Evolutionary conservation across 1,140 invertebrate species (phyloP).

Genomic region (Papilio polytes): DNA sequence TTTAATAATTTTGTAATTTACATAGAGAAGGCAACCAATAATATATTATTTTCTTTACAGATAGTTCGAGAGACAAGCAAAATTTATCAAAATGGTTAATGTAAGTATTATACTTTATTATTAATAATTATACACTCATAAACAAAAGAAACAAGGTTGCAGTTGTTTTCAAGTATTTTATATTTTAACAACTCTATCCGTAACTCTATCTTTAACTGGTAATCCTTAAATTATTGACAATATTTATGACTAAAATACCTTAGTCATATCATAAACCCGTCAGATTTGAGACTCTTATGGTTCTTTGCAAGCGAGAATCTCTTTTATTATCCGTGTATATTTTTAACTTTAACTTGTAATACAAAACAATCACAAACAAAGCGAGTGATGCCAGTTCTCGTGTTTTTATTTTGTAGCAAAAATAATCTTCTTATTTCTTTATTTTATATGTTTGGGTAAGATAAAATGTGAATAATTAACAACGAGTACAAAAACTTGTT

Average conservation of each 20-base stretch:
- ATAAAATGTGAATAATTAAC: too few relatives aligned
- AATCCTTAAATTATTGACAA: neutral
- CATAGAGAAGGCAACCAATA: neutral
- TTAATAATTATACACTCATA: neutral
- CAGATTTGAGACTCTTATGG: too few relatives aligned
- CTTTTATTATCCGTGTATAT: neutral
- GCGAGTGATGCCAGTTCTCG: neutral
- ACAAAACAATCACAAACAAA: neutral
- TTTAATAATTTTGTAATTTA: too few relatives aligned
- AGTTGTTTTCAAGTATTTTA: neutral
- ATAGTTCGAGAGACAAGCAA: neutral
- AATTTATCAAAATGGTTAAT: slow-evolving; percentile 53
- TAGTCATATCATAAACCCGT: neutral
- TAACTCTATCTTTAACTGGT: neutral
- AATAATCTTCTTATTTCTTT: neutral
- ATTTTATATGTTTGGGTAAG: neutral
- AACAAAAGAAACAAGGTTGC: neutral
- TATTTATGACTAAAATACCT: neutral
- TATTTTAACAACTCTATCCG: neutral
- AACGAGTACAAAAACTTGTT: too few relatives aligned
- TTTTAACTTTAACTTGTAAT: neutral
- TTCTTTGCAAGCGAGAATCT: neutral
- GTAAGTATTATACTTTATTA: slow-evolving; percentile 42
- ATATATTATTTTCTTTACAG: slow-evolving; percentile 6
- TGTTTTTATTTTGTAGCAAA: slow-evolving; percentile 1